Percentiles rank a stretch among this genome's conserved stretches.
Evolutionary conservation across 2,797 vertebrate genomes (phyloP).

Genomic region (Benthosema pterotum): DNA sequence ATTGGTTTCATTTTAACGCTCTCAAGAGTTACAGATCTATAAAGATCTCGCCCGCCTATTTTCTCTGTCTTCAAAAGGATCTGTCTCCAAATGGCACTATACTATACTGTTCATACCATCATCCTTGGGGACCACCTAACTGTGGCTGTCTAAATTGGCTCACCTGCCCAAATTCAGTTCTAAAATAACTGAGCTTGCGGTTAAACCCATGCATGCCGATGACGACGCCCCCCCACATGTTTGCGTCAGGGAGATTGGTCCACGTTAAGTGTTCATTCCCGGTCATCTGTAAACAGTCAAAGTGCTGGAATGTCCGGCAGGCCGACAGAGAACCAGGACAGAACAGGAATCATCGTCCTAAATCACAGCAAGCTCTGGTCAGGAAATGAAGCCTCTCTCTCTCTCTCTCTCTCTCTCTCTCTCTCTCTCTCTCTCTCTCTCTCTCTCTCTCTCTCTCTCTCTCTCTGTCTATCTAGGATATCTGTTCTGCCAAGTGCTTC

Average conservation of each 20-base stretch:
- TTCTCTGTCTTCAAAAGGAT: no score
- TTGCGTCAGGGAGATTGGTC: background rate
- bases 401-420: background rate
- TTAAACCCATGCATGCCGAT: no score
- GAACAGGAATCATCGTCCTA: conserved; percentile 13
- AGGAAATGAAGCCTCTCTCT: conserved; percentile 37
- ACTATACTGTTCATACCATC: no score
- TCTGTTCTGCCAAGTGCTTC: background rate
- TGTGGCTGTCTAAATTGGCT: no score
- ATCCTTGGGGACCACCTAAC: no score
- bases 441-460: conserved; percentile 4
- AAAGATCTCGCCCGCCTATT: no score
- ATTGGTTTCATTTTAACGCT: no score
- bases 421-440: background rate
- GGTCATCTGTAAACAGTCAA: conserved; percentile 31
- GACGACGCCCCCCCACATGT: background rate
- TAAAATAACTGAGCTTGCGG: no score
- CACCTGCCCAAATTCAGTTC: no score
- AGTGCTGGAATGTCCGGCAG: conserved; percentile 44
- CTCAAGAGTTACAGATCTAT: no score
- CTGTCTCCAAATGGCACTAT: no score
- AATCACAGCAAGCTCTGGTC: conserved; percentile 17
- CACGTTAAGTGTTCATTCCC: conserved; percentile 31
- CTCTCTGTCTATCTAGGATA: background rate
- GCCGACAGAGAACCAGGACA: conserved; percentile 12